phyloP scores from a whole-genome alignment of 2,113 vertebrate genomes.

The Stigmatopora nigra region DNA sequence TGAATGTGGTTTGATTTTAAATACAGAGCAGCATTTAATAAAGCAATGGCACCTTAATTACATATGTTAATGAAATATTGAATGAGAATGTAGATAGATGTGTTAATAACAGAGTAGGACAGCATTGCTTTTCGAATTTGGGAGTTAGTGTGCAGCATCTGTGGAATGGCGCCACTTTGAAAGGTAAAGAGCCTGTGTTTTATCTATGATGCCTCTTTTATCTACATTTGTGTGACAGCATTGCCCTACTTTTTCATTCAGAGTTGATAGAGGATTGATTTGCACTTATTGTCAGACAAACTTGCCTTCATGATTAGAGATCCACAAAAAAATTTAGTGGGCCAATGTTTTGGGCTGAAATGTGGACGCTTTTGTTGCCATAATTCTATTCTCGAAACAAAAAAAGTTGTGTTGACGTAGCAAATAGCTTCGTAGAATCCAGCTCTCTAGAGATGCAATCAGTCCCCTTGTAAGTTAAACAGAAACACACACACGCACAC shows the following conservation, averaged over 20 bases:
- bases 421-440: too few species aligned
- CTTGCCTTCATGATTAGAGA: too few species aligned
- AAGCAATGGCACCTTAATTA: conserved; percentile 1
- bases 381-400: too few species aligned
- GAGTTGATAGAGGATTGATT: not conserved
- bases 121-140: not conserved
- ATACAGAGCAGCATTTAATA: conserved; percentile 9
- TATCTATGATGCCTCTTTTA: not conserved
- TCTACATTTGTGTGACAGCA: not conserved
- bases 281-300: not conserved
- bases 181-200: not conserved
- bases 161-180: not conserved
- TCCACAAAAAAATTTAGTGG: too few species aligned
- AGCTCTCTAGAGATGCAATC: too few species aligned
- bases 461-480: too few species aligned
- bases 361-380: too few species aligned
- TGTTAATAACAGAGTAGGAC: not conserved
- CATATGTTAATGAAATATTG: not conserved
- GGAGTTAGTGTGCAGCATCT: not conserved
- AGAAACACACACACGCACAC: too few species aligned
- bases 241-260: not conserved
- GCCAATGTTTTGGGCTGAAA: too few species aligned
- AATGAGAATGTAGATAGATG: conserved; percentile 9
- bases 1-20: conserved; percentile 18
- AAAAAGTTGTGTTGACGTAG: too few species aligned